Evolutionary conservation across 2,797 vertebrate genomes (phyloP).

Genomic region (Crenichthys baileyi): DNA sequence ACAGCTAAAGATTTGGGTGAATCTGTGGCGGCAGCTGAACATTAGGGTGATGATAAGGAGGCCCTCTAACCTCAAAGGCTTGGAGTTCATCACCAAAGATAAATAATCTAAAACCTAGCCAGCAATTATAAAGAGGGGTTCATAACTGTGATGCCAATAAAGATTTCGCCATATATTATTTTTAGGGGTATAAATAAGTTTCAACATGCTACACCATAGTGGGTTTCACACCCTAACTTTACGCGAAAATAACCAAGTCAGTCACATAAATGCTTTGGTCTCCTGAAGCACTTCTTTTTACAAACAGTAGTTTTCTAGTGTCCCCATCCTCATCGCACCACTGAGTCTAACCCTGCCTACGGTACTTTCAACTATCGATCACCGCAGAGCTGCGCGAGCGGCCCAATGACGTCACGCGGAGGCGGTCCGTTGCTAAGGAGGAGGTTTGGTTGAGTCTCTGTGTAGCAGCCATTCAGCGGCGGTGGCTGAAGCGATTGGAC

Average conservation of each 20-base stretch:
- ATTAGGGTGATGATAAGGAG: no score
- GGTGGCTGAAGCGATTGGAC: conserved; percentile 69
- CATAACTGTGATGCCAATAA: no score
- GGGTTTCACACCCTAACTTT: not conserved
- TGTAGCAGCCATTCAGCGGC: conserved; percentile 75
- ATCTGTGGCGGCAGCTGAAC: no score
- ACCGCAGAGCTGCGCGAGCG: conserved; percentile 15
- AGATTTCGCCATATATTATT: no score
- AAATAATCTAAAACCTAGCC: no score
- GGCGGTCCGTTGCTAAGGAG: conserved; percentile 84
- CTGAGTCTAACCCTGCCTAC: conserved; percentile 9
- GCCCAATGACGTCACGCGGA: conserved; percentile 57
- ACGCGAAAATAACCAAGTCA: not conserved
- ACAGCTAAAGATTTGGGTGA: no score
- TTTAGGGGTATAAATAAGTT: no score
- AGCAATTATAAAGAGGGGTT: no score
- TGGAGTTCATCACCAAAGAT: no score
- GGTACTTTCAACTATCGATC: conserved; percentile 47
- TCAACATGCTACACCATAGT: not conserved
- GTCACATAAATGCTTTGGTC: not conserved
- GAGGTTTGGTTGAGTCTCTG: conserved; percentile 75
- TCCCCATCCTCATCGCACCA: not conserved
- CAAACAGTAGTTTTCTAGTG: not conserved
- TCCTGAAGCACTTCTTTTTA: not conserved
- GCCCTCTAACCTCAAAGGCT: no score